These are phyloP conservation scores for Dysmachus trigonus DNA, from an alignment of 2,888 invertebrate genomes.

Conservation along the genomic window DNA sequence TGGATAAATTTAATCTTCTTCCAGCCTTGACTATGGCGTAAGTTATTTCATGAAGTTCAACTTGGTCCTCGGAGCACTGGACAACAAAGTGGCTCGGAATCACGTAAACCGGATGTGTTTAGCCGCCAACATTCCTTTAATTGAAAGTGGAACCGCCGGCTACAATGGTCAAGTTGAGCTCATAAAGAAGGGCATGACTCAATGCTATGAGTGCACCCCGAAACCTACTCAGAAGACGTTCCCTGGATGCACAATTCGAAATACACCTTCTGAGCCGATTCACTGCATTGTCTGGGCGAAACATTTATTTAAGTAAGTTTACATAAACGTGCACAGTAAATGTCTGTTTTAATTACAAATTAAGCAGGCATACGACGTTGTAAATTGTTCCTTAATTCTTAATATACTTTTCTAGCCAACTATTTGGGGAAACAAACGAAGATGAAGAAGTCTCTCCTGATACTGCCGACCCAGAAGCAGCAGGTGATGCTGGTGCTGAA, in stretches of 20 bases:
- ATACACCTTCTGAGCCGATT: conserved; percentile 98
- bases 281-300: conserved; percentile 99
- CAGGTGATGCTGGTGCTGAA: conserved; percentile 73
- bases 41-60: conserved; percentile 91
- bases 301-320: conserved; percentile 91
- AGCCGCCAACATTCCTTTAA: conserved; percentile 90
- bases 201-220: conserved; percentile 97
- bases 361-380: neutral
- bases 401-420: conserved; percentile 73
- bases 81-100: conserved; percentile 94
- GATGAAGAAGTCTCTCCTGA: conserved; percentile 99
- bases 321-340: too few species aligned
- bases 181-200: conserved; percentile 85
- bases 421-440: conserved; percentile 96
- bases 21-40: conserved; percentile 87
- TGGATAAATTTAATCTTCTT: conserved; percentile 52
- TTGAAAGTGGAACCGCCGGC: conserved; percentile 98
- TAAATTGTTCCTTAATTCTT: neutral
- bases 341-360: neutral
- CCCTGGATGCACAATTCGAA: conserved; percentile 98
- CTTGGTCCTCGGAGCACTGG: conserved; percentile 94
- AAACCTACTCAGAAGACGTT: conserved; percentile 91
- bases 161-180: conserved; percentile 96
- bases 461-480: conserved; percentile 92
- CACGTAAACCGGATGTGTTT: conserved; percentile 99